Evolutionary conservation across 2,888 invertebrate genomes (phyloP).

Genomic region (Cheilosia vernalis): DNA sequence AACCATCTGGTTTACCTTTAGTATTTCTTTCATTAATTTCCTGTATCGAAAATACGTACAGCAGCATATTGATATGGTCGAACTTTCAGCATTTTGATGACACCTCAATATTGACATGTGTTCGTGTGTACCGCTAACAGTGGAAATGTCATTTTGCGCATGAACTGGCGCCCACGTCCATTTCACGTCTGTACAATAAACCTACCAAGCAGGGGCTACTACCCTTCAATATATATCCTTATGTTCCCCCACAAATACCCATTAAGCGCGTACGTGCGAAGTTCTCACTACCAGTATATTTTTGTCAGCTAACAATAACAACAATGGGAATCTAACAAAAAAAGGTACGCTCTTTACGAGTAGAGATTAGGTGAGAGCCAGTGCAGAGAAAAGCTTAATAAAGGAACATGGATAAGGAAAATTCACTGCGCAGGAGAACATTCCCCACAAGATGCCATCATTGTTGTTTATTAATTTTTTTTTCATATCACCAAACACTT

Average conservation of each 20-base stretch:
- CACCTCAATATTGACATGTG: conserved; percentile 13
- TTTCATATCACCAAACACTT: conserved; percentile 7
- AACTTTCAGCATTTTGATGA: conserved; percentile 7
- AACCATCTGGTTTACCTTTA: neutral
- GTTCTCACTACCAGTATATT: conserved; percentile 23
- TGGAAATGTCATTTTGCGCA: conserved; percentile 53
- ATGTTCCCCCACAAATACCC: conserved; percentile 41
- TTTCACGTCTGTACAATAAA: conserved; percentile 35
- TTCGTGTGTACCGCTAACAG: neutral
- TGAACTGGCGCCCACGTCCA: conserved; percentile 61
- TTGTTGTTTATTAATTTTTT: conserved; percentile 17
- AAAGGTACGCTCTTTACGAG: conserved; percentile 5
- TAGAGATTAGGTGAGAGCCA: neutral
- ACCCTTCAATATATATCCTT: conserved; percentile 38
- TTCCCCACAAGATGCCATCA: neutral
- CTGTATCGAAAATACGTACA: neutral
- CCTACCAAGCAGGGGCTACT: conserved; percentile 24
- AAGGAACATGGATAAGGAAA: neutral
- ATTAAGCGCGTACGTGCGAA: conserved; percentile 58
- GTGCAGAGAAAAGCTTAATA: too few species aligned
- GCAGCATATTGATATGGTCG: neutral
- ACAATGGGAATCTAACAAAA: neutral
- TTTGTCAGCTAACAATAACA: conserved; percentile 22
- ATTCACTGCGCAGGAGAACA: conserved; percentile 31
- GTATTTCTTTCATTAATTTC: conserved; percentile 44